phyloP scores from a whole-genome alignment of 2,888 invertebrate species.

The Taphrorychus bicolor region DNA sequence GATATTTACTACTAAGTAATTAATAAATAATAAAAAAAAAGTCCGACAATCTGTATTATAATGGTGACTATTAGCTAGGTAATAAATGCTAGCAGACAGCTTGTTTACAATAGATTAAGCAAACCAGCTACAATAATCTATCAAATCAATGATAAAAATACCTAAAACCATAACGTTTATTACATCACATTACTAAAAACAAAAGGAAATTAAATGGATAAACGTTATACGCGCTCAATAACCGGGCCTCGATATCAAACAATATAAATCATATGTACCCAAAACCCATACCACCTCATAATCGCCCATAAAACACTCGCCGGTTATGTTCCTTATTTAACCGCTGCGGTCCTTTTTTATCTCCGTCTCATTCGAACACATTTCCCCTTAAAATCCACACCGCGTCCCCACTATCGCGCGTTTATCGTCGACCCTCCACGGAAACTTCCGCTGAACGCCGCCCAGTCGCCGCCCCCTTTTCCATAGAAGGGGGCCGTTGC shows the following conservation, averaged over 20 bases:
- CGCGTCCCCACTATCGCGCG: neutral
- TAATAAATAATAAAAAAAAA: too few relatives aligned
- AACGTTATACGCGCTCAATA: slow-evolving; percentile 18
- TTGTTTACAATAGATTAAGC: too few relatives aligned
- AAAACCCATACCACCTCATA: slow-evolving; percentile 35
- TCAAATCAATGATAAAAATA: slow-evolving; percentile 8
- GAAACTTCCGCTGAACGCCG: neutral
- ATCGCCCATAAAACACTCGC: slow-evolving; percentile 35
- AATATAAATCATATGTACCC: slow-evolving; percentile 47
- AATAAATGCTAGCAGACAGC: too few relatives aligned
- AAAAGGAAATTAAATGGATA: slow-evolving; percentile 32
- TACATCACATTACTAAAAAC: slow-evolving; percentile 11
- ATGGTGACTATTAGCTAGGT: too few relatives aligned
- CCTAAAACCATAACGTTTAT: slow-evolving; percentile 8
- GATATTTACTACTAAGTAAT: too few relatives aligned
- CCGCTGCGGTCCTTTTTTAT: slow-evolving; percentile 33
- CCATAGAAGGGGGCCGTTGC: slow-evolving; percentile 3
- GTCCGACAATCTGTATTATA: too few relatives aligned
- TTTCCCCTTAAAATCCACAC: slow-evolving; percentile 24
- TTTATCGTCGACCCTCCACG: slow-evolving; percentile 3
- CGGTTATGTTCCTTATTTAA: slow-evolving; percentile 34
- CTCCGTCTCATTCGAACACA: slow-evolving; percentile 21
- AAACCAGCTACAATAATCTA: neutral
- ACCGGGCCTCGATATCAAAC: slow-evolving; percentile 34
- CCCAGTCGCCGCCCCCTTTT: neutral